These are phyloP conservation scores for Idris sp. DNA, from an alignment of 1,140 invertebrate genomes.

Conservation along the genomic window DNA sequence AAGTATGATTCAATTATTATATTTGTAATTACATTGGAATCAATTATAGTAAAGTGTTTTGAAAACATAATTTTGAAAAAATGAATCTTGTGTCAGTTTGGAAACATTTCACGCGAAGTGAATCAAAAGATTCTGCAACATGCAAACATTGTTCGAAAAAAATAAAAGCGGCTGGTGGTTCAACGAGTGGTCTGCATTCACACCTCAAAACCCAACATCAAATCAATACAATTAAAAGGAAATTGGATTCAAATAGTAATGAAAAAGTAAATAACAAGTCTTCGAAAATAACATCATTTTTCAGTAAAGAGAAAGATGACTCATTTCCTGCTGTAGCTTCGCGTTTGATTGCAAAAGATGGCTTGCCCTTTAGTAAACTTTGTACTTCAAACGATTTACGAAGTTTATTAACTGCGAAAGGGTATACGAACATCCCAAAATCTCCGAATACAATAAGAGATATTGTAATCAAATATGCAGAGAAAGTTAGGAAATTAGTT, in stretches of 20 bases:
- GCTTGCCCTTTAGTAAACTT: neutral
- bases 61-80: too few relatives aligned
- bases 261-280: too few relatives aligned
- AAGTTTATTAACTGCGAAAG: too few relatives aligned
- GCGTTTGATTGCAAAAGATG: slow-evolving; percentile 1
- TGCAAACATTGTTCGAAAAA: slow-evolving; percentile 69
- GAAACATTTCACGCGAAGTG: neutral
- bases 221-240: slow-evolving; percentile 11
- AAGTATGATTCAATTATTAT: too few relatives aligned
- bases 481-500: too few relatives aligned
- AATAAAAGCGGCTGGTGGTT: slow-evolving; percentile 63
- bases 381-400: neutral
- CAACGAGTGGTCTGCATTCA: slow-evolving; percentile 64
- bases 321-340: slow-evolving; percentile 1
- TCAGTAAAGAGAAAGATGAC: neutral
- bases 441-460: too few relatives aligned
- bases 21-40: too few relatives aligned
- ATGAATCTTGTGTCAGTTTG: too few relatives aligned
- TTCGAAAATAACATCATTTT: neutral
- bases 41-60: too few relatives aligned
- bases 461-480: too few relatives aligned
- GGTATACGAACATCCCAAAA: too few relatives aligned
- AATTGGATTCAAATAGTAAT: too few relatives aligned
- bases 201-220: slow-evolving; percentile 14
- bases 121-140: slow-evolving; percentile 44